A percentile compares a stretch with the other conserved stretches of the same genome.
Evolutionary conservation across 2,888 invertebrate genomes (phyloP).

Genomic region (Spodoptera picta): DNA sequence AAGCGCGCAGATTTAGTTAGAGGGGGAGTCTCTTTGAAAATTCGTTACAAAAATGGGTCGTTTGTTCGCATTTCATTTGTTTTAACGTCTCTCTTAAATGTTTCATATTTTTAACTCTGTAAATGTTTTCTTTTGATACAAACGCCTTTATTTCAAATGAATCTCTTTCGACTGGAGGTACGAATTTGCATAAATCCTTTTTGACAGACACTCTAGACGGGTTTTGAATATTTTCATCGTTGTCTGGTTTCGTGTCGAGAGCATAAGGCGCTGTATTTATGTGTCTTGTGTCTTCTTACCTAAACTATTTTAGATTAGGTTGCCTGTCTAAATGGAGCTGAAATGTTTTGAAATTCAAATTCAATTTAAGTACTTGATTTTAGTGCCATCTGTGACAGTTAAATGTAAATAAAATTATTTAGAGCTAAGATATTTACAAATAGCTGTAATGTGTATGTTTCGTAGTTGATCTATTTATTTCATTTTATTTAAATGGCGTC

Average conservation of each 20-base stretch:
- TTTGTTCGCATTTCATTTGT: constrained; percentile 51
- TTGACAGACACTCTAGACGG: constrained; percentile 24
- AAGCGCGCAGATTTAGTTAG: constrained; percentile 52
- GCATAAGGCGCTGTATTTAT: constrained; percentile 38
- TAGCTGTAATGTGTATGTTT: too few species aligned
- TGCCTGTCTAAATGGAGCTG: constrained; percentile 17
- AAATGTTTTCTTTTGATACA: constrained; percentile 46
- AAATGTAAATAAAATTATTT: too few species aligned
- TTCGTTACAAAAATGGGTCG: constrained; percentile 56
- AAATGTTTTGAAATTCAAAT: too few species aligned
- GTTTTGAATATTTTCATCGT: constrained; percentile 29
- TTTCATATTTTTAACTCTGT: constrained; percentile 51
- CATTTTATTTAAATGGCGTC: too few species aligned
- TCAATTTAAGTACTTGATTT: constrained; percentile 1
- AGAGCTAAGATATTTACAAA: too few species aligned
- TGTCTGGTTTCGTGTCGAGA: constrained; percentile 19
- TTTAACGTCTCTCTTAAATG: constrained; percentile 35
- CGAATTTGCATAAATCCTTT: constrained; percentile 44
- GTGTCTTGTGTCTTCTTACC: constrained; percentile 15
- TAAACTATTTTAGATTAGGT: constrained; percentile 28
- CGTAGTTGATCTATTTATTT: too few species aligned
- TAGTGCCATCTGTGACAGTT: constrained; percentile 4
- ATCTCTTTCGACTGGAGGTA: constrained; percentile 24
- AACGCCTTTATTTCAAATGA: constrained; percentile 13
- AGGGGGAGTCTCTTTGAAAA: constrained; percentile 52